Evolutionary conservation across 2,113 vertebrate species (phyloP), one percentile per base, ranked within the genome.

Genomic region (Pollachius pollachius): DNA sequence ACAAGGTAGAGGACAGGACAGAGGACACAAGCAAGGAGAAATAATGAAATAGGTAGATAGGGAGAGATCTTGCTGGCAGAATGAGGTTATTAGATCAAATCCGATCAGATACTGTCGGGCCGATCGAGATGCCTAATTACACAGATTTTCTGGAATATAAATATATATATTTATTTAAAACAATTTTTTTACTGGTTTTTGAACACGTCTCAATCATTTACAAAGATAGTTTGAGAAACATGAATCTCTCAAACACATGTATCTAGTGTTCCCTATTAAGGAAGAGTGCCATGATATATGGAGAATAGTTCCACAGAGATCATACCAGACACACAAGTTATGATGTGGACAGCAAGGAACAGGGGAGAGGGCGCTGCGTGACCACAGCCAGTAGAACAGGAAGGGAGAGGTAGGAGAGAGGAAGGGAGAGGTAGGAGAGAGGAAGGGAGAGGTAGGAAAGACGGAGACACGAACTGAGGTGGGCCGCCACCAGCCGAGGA

Each of bases 401-500:
- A 78, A 75, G 78, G 37, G 81, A 88, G 52, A 54, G 52, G 52
- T 2, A 13, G 77, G 65, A 79, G 77, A 82, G 90, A 75, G 88
- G 83, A 83, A 84, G 85, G 88, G 85, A 83, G 86, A 88, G 81
- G 85, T 2, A 13, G 77, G 65, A 79, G 77, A 82, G 90, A 75
- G 88, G 83, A 83, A 84, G 85, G 88, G 85, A 83, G 86, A 88
- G 81, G 85, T 77, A 67, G 68, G 75, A 67, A 82, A 78, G 85
- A 89, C 84, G 73, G 80, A 66, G 75, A 82, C 68, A 81, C 73
- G 60, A 75, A 75, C 79, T 60, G 67, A 21, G 62, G 76, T 74
- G 81, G 85, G 80, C 68, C 76, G 74, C 77, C 83, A 79, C 65
- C 75, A 54, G 52, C 52, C 84, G 87, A 92, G 90, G 92, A 92